A percentile compares a stretch with the other conserved stretches of the same genome.
phyloP scores from a whole-genome alignment of 2,888 invertebrate genomes.

The Scaptomyza parva region DNA sequence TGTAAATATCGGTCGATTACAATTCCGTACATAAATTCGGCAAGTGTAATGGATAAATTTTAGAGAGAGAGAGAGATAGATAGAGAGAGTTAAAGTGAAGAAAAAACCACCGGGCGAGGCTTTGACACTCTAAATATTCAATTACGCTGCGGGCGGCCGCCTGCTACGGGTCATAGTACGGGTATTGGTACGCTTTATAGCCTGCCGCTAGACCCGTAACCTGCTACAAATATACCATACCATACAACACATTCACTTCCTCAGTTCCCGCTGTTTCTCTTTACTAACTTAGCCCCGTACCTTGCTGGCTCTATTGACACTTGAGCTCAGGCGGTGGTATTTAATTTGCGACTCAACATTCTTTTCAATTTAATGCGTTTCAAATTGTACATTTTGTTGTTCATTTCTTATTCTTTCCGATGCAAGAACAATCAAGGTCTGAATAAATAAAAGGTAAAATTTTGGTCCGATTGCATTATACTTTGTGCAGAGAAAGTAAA shows the following conservation, averaged over 20 bases:
- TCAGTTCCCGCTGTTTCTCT: not conserved
- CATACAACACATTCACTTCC: constrained; percentile 1
- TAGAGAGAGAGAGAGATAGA: not conserved
- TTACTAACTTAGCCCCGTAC: constrained; percentile 3
- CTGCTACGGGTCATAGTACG: constrained; percentile 53
- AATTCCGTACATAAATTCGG: too few relatives aligned
- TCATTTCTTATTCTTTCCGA: constrained; percentile 16
- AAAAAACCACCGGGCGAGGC: constrained; percentile 65
- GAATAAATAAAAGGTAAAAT: not conserved
- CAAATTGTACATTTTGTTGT: constrained; percentile 7
- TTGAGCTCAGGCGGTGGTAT: constrained; percentile 82
- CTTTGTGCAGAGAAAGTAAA: not conserved
- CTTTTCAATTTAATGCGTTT: constrained; percentile 63
- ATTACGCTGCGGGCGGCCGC: constrained; percentile 76
- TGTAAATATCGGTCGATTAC: too few relatives aligned
- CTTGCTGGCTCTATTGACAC: constrained; percentile 76
- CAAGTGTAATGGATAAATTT: too few relatives aligned
- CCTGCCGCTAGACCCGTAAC: constrained; percentile 36
- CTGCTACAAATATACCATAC: constrained; percentile 5
- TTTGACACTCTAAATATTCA: constrained; percentile 79
- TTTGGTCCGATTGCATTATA: not conserved
- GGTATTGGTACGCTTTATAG: constrained; percentile 48
- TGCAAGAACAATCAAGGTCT: constrained; percentile 33
- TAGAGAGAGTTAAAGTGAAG: not conserved
- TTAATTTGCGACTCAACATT: constrained; percentile 78